phyloP scores from a whole-genome alignment of 92 coral and sea anemone genomes.

The Diadumene lineata region DNA sequence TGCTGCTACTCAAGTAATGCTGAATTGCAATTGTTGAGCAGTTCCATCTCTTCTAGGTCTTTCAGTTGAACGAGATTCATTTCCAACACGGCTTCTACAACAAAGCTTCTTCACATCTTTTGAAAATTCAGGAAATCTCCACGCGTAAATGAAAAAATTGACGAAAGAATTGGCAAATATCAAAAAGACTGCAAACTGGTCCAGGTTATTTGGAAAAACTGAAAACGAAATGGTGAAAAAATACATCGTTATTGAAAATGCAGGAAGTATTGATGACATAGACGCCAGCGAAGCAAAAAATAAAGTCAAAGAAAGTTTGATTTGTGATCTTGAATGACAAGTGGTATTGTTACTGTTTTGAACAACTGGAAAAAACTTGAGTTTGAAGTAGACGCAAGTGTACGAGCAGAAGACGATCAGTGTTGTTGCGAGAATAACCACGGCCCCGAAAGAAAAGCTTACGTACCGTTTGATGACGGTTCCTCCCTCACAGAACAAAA shows the following conservation, averaged over 20 bases:
- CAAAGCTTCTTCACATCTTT: slow-evolving; percentile 7
- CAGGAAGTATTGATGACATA: not conserved
- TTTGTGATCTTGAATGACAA: not conserved
- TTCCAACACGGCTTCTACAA: too few relatives aligned
- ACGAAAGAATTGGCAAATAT: slow-evolving; percentile 8
- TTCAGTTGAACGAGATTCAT: too few relatives aligned
- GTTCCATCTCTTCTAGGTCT: too few relatives aligned
- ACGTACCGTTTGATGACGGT: not conserved
- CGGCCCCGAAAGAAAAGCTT: too few relatives aligned
- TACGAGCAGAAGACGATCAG: not conserved
- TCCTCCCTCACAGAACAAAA: not conserved
- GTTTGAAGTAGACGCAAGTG: not conserved
- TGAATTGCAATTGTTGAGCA: too few relatives aligned
- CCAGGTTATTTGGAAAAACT: not conserved
- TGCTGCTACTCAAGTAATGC: too few relatives aligned
- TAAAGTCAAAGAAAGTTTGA: not conserved
- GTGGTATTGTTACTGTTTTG: too few relatives aligned
- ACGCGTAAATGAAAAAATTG: slow-evolving; percentile 11
- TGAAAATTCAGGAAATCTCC: slow-evolving; percentile 9
- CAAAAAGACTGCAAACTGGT: not conserved
- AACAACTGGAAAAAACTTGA: not conserved
- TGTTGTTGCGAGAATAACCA: too few relatives aligned
- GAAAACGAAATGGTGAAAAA: not conserved
- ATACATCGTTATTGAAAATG: not conserved
- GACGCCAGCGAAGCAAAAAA: not conserved